Percentiles rank a stretch among this genome's conserved stretches.
These are phyloP conservation scores for Zootermopsis nevadensis DNA, from an alignment of 2,888 invertebrate genomes.

Conservation along the genomic window DNA sequence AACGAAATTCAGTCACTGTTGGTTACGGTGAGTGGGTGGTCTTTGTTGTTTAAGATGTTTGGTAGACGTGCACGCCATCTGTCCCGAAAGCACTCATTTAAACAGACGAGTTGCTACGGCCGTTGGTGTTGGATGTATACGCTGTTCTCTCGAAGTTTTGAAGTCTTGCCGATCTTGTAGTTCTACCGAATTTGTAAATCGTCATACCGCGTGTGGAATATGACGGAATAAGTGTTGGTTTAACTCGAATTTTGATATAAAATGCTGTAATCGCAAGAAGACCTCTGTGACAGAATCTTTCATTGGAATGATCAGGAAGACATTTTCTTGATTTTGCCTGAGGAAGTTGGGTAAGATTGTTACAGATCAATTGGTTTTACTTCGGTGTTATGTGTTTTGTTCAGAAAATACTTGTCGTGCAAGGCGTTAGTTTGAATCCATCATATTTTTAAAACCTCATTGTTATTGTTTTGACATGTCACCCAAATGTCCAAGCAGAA, in stretches of 20 bases:
- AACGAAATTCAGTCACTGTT: background rate
- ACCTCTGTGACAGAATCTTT: background rate
- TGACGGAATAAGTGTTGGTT: background rate
- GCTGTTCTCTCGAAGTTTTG: background rate
- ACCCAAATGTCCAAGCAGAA: too few species aligned
- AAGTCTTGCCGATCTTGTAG: background rate
- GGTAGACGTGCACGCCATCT: slow-evolving; percentile 9
- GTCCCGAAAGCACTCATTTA: background rate
- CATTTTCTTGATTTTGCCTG: background rate
- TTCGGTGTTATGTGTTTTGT: too few species aligned
- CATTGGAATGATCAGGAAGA: background rate
- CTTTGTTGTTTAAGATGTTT: background rate
- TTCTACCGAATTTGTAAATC: background rate
- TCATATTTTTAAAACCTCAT: too few species aligned
- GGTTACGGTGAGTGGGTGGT: background rate
- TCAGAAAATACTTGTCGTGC: too few species aligned
- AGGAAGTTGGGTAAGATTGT: too few species aligned
- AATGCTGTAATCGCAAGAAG: background rate
- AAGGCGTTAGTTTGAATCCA: too few species aligned
- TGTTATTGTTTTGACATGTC: too few species aligned
- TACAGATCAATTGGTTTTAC: too few species aligned
- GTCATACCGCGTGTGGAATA: background rate
- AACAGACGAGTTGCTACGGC: background rate
- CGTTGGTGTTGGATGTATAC: background rate
- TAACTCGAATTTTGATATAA: background rate